Evolutionary conservation across 2,797 vertebrate species (phyloP).

Genomic region (Dicrostonyx torquatus): DNA sequence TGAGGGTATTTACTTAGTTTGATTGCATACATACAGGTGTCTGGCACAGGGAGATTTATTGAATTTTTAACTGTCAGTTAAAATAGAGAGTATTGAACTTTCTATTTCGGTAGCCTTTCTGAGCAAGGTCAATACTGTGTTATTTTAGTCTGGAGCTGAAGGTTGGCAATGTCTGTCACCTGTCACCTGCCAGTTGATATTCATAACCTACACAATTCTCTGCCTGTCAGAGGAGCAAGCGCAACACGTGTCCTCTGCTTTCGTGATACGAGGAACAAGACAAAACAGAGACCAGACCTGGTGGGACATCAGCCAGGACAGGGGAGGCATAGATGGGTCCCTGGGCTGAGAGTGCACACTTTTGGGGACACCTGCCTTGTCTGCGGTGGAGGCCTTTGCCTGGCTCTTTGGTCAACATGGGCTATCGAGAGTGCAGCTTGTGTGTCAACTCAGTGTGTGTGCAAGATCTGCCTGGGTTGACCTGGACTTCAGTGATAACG

Average conservation of each 20-base stretch:
- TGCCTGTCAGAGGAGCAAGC: slow-evolving; percentile 75
- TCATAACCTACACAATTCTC: slow-evolving; percentile 83
- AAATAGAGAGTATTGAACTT: slow-evolving; percentile 72
- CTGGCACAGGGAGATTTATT: slow-evolving; percentile 74
- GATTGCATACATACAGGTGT: slow-evolving; percentile 62
- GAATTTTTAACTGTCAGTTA: slow-evolving; percentile 77
- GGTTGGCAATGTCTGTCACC: slow-evolving; percentile 76
- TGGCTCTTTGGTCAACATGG: accelerated
- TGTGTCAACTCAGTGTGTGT: background rate
- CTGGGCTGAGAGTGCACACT: background rate
- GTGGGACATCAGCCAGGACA: slow-evolving; percentile 1
- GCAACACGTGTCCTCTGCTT: slow-evolving; percentile 77
- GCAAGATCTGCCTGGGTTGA: background rate
- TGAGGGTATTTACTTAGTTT: slow-evolving; percentile 70
- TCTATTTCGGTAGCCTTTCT: slow-evolving; percentile 74
- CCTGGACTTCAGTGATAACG: background rate
- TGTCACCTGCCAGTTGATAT: slow-evolving; percentile 82
- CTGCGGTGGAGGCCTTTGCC: accelerated
- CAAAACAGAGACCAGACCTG: background rate
- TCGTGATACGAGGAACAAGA: slow-evolving; percentile 71
- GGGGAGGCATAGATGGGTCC: background rate
- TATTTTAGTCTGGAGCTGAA: slow-evolving; percentile 74
- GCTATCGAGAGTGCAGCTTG: background rate
- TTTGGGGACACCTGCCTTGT: accelerated
- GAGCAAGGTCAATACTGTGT: slow-evolving; percentile 80